phyloP scores from a whole-genome alignment of 2,113 vertebrate genomes.

The Antigone vipio region DNA sequence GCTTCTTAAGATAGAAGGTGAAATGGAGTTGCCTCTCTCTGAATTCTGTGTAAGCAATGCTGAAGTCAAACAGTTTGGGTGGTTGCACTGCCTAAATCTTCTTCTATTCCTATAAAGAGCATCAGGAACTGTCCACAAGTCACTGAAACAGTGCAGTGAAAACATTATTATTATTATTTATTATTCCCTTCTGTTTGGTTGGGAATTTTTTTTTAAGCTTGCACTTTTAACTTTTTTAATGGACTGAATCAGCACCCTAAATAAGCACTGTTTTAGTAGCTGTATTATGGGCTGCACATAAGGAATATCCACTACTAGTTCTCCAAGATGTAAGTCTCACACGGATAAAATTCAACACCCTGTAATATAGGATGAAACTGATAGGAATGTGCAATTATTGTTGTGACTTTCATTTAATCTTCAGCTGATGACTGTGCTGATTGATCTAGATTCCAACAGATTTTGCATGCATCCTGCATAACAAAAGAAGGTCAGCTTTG shows the following conservation, averaged over 20 bases:
- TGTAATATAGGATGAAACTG: constrained; percentile 54
- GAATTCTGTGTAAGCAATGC: constrained; percentile 35
- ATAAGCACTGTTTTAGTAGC: constrained; percentile 15
- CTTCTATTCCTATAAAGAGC: background rate
- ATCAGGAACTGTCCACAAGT: background rate
- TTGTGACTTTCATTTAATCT: constrained; percentile 74
- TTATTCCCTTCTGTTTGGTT: background rate
- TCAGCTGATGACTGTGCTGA: constrained; percentile 65
- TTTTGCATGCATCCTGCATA: constrained; percentile 64
- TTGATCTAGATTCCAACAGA: constrained; percentile 66
- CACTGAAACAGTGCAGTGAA: constrained; percentile 45
- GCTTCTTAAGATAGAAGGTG: background rate
- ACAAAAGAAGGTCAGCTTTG: constrained; percentile 48
- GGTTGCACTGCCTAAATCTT: constrained; percentile 50
- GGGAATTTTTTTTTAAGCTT: background rate
- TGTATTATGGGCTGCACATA: background rate
- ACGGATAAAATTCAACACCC: constrained; percentile 38
- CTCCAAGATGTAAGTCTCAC: constrained; percentile 31
- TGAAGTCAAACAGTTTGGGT: background rate
- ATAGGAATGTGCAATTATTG: constrained; percentile 67
- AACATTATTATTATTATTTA: background rate
- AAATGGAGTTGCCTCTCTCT: background rate
- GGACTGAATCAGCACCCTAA: background rate
- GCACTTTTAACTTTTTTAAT: constrained; percentile 30
- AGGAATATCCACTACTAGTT: constrained; percentile 4